Evolutionary conservation across 64 coral and sea anemone species (phyloP), one percentile per base, ranked within the genome.

Genomic region (Exaiptasia diaphana): DNA sequence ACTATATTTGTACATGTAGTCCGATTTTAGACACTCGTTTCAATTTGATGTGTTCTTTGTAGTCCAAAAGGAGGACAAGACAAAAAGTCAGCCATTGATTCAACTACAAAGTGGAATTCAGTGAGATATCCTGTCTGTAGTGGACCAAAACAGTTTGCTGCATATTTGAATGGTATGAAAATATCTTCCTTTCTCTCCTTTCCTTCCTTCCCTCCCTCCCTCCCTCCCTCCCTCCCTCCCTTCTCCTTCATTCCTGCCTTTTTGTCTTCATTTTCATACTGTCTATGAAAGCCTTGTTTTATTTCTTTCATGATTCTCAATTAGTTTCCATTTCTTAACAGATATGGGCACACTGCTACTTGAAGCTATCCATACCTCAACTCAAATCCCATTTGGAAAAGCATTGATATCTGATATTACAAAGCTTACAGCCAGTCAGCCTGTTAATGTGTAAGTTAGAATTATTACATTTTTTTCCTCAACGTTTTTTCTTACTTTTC

Each of bases 111-210:
- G 53, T 79, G 75, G 37, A 85, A 41, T 4, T 78, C 71, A 68
- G 80, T 79, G 13, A 64, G 80, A 56, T 85, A 85, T 63, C 90
- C 95, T 76, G 85, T 99, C 2, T 99, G 95, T 36, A 99, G 95
- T 77, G 95, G 95, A 53, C 95, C 95, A 18, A 99, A 80, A 43
- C 95, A 99, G 31, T 99, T 99, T 86, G 53, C 69, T 44, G 85
- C 95, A 20, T 99, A 99, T 48, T 74, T 93, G 48, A 85, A 89
- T 68, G 95, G 95, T 93, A 59, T 41, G 35, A 18, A 27, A 14
- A 41, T 0, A 61, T 15, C n/a, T 44, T 12, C 10, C 48, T 35
- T 57, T n/a, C 17, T 79, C 59, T 58, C 4, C 21, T 33, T 39
- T 8, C 18, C 17, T 20, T 11, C 20, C 48, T 34, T 48, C 35